Evolutionary conservation across 2,113 vertebrate genomes (phyloP), one percentile per base, ranked within the genome.

Genomic region (Albula goreensis): DNA sequence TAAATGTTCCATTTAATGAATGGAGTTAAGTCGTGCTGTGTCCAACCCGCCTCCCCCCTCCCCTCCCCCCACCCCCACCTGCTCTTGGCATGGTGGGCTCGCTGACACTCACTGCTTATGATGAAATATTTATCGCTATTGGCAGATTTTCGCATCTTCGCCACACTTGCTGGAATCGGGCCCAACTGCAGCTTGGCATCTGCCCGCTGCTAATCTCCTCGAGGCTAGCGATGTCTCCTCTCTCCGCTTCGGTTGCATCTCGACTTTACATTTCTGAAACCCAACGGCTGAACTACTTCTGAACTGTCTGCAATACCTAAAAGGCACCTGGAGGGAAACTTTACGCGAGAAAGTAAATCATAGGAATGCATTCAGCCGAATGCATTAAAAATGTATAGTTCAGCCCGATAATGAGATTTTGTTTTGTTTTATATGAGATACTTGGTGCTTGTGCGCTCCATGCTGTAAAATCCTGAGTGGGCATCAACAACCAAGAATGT

Each of bases 71-170:
- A 12, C 78, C 31, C 31, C 41, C 12, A 3, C 50, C 52, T 60
- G 9, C 9, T 90, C 89, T 87, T 85, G 88, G 91, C 90, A 90
- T 86, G 88, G 80, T 89, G 85, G 89, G 93, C 90, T 93, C 88
- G 86, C 83, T 92, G 90, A 90, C 90, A 91, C 90, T 25, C 89
- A 86, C 90, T 87, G 91, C 86, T 88, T 89, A 84, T 89, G 87
- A 93, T 92, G 83, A 93, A 93, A 93, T 93, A 93, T 94, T 93
- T 93, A 94, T 93, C 90, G 86, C 87, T 92, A 94, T 92, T 95
- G 93, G 92, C 93, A 93, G 91, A 41, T 41, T 41, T 41, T 41
- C 87, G 91, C 90, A 87, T 85, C 22, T 4, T 88, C 82, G 85
- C 31, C 31, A 41, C 31, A 41, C 31, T 41, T 41, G 31, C 31